Conservation (phyloP, 2,888 invertebrate species). For the Prenolepis imparis region DNA sequence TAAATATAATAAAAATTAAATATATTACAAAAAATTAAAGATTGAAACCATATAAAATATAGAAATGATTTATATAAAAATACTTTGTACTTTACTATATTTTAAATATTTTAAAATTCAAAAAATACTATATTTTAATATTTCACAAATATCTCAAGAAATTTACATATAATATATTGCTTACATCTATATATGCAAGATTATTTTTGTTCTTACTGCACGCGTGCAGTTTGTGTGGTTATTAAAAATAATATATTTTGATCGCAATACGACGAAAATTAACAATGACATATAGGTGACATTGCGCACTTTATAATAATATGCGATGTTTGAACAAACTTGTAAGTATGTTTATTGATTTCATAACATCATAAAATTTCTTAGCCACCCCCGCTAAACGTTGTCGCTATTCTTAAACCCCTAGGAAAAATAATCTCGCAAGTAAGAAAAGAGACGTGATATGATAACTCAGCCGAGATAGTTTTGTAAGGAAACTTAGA, state of each 20-base stretch:
- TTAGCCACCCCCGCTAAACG: background rate
- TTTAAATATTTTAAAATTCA: background rate
- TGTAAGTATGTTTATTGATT: conserved; percentile 21
- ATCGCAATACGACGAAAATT: background rate
- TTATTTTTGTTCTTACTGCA: too few species aligned
- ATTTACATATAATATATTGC: background rate
- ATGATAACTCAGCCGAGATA: background rate
- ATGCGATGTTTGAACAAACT: conserved; percentile 15
- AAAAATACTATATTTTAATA: background rate
- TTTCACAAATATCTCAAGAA: background rate
- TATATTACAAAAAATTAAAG: too few species aligned
- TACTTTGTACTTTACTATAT: too few species aligned
- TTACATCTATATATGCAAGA: too few species aligned
- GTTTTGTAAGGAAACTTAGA: conserved; percentile 23
- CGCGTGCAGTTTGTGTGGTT: background rate
- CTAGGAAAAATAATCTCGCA: conserved; percentile 21
- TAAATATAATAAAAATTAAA: too few species aligned
- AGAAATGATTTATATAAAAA: too few species aligned
- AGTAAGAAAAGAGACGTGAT: conserved; percentile 17
- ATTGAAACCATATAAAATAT: too few species aligned
- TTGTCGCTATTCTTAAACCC: background rate
- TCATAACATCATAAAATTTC: conserved; percentile 36
- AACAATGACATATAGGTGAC: background rate
- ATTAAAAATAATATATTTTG: background rate
- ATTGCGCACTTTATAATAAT: background rate